These are phyloP conservation scores for Bombus consobrinus DNA, from an alignment of 1,140 invertebrate species.

Conservation along the genomic window DNA sequence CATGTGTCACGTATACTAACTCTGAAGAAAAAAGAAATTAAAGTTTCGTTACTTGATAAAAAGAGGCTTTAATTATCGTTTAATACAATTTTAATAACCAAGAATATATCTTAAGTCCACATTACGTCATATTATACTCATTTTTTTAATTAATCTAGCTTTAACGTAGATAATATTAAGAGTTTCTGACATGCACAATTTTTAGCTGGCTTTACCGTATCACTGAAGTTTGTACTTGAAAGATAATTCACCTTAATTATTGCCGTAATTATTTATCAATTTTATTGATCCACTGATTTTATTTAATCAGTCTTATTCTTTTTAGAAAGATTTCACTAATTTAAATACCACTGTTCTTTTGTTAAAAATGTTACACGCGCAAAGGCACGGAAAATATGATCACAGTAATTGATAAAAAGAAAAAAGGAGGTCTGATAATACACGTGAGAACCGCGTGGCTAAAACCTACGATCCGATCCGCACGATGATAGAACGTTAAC, in stretches of 20 bases:
- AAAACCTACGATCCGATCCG: constrained; percentile 34
- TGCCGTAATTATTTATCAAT: not conserved
- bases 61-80: not conserved
- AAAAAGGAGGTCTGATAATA: not conserved
- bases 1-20: no score
- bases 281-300: not conserved
- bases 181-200: not conserved
- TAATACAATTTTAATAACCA: not conserved
- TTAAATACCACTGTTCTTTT: not conserved
- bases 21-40: not conserved
- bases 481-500: constrained; percentile 68
- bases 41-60: not conserved
- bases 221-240: not conserved
- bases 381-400: no score
- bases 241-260: not conserved
- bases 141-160: not conserved
- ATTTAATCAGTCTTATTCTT: not conserved
- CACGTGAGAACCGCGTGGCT: constrained; percentile 11
- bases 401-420: not conserved
- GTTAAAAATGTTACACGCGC: rapidly evolving
- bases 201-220: not conserved
- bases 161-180: not conserved
- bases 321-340: not conserved
- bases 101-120: not conserved
- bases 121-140: not conserved